Evolutionary conservation across 2,888 invertebrate species (phyloP).

Genomic region (Tachina fera): DNA sequence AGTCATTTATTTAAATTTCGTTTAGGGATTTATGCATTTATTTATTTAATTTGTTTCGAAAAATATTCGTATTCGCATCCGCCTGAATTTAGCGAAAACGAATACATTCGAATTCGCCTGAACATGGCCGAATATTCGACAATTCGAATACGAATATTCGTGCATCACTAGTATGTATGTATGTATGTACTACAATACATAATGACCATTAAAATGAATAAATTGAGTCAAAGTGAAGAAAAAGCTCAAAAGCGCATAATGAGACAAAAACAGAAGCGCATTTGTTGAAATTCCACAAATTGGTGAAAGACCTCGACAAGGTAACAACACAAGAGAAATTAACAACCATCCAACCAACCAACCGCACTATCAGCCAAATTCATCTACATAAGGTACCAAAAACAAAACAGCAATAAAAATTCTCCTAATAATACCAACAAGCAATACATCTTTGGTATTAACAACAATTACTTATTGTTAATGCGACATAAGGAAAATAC

Average conservation of each 20-base stretch:
- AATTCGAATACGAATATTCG: no score
- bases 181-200: background rate
- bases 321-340: slow-evolving; percentile 72
- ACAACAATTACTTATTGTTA: background rate
- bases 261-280: slow-evolving; percentile 77
- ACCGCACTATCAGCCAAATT: slow-evolving; percentile 5
- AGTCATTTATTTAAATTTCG: no score
- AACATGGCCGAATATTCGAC: no score
- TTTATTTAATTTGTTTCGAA: no score
- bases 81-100: no score
- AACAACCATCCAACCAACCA: background rate
- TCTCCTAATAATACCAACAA: slow-evolving; percentile 10
- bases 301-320: slow-evolving; percentile 78
- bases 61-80: no score
- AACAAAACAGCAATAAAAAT: slow-evolving; percentile 3
- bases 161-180: no score
- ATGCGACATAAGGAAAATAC: background rate
- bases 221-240: slow-evolving; percentile 61
- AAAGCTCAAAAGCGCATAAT: slow-evolving; percentile 78
- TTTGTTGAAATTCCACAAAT: slow-evolving; percentile 78
- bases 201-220: slow-evolving; percentile 28
- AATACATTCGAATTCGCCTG: no score
- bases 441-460: background rate
- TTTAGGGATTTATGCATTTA: no score
- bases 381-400: slow-evolving; percentile 4